Evolutionary conservation across 1,140 invertebrate genomes (phyloP).

Genomic region (Trissolcus basalis): DNA sequence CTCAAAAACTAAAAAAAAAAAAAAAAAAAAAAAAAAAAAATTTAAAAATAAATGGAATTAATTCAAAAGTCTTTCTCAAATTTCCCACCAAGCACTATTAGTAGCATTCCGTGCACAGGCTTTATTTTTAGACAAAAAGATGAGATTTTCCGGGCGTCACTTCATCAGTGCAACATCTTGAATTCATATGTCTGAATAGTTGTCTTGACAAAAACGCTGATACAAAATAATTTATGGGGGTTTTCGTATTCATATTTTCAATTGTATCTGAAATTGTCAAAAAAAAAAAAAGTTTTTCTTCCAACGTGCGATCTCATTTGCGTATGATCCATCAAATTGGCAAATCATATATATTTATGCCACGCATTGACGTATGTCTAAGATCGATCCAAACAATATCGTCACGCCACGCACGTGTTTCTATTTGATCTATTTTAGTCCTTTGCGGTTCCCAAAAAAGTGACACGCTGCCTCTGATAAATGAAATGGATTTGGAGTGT

Average conservation of each 20-base stretch:
- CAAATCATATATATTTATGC: slow-evolving; percentile 5
- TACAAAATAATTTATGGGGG: slow-evolving; percentile 6
- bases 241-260: slow-evolving; percentile 1
- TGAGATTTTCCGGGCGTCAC: slow-evolving; percentile 7
- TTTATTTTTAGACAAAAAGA: slow-evolving; percentile 30
- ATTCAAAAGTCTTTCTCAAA: slow-evolving; percentile 14
- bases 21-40: not conserved
- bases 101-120: not conserved
- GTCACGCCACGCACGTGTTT: slow-evolving; percentile 13
- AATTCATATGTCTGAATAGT: not conserved
- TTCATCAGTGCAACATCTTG: slow-evolving; percentile 6
- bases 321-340: not conserved
- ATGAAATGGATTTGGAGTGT: slow-evolving; percentile 37
- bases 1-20: too few species aligned
- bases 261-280: not conserved
- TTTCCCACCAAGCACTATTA: not conserved
- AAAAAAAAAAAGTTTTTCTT: not conserved
- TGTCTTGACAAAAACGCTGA: not conserved
- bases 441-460: slow-evolving; percentile 28
- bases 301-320: not conserved
- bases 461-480: slow-evolving; percentile 20
- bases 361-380: not conserved
- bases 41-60: not conserved
- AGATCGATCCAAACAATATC: slow-evolving; percentile 15
- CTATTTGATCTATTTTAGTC: slow-evolving; percentile 39